Conservation (phyloP, 2,888 invertebrate species). For the Allygus modestus region DNA sequence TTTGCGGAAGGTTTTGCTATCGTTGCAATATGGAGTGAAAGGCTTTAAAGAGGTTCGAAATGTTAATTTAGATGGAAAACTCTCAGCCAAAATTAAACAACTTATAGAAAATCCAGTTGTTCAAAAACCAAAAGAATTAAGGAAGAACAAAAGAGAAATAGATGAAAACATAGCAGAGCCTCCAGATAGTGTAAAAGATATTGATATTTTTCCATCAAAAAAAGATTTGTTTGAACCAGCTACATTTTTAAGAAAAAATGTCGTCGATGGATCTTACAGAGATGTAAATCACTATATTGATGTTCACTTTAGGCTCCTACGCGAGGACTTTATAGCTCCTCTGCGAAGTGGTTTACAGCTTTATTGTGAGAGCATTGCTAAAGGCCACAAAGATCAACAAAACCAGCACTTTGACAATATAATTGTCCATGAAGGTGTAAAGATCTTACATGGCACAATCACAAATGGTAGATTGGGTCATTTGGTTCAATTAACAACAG, state of each 20-base stretch:
- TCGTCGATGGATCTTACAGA: slow-evolving; percentile 80
- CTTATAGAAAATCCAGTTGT: neutral
- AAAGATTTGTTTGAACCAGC: slow-evolving; percentile 40
- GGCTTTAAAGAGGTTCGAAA: neutral
- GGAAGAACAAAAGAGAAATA: neutral
- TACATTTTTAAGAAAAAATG: slow-evolving; percentile 75
- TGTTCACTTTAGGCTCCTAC: slow-evolving; percentile 85
- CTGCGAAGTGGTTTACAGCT: slow-evolving; percentile 79
- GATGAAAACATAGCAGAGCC: neutral
- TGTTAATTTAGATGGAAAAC: neutral
- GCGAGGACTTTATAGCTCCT: slow-evolving; percentile 89
- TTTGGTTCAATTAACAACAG: slow-evolving; percentile 59
- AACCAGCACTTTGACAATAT: slow-evolving; percentile 74
- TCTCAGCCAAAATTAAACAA: neutral
- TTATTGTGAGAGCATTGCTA: slow-evolving; percentile 45
- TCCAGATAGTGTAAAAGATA: neutral
- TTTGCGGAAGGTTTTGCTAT: neutral
- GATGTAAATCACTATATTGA: slow-evolving; percentile 86
- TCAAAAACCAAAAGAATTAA: neutral
- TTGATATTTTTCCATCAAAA: slow-evolving; percentile 38
- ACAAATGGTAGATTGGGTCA: slow-evolving; percentile 66
- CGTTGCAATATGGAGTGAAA: neutral
- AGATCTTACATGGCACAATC: slow-evolving; percentile 72
- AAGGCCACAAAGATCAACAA: slow-evolving; percentile 65
- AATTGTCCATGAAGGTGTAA: slow-evolving; percentile 76